phyloP scores from a whole-genome alignment of 2,797 vertebrate genomes.

The Phataginus tricuspis region DNA sequence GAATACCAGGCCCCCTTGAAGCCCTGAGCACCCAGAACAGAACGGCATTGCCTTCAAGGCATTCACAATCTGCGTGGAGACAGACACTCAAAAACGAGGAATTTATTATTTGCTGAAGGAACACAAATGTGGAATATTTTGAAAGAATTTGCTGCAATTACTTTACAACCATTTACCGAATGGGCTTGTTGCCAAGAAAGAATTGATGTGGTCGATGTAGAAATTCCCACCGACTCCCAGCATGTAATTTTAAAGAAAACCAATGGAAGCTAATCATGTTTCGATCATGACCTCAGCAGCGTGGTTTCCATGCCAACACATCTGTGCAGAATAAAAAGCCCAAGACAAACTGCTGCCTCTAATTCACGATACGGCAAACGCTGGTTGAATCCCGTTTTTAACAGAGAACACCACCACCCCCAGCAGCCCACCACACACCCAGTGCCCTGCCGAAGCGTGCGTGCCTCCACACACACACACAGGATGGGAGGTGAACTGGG shows the following conservation, averaged over 20 bases:
- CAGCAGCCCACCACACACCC: too few species aligned
- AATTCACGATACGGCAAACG: not conserved
- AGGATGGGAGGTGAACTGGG: not conserved
- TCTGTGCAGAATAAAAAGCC: conserved; percentile 28
- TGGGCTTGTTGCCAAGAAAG: not conserved
- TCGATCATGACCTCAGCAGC: not conserved
- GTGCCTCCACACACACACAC: fast-evolving
- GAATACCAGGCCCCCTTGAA: not conserved
- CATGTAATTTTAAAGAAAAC: conserved; percentile 45
- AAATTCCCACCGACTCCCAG: conserved; percentile 13
- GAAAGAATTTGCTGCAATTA: not conserved
- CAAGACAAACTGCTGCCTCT: not conserved
- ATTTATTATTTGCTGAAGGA: not conserved
- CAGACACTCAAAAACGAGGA: not conserved
- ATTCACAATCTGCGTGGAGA: not conserved
- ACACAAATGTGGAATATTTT: not conserved
- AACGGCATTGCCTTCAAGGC: not conserved
- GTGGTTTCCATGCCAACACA: conserved; percentile 54
- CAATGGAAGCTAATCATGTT: conserved; percentile 2
- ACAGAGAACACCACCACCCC: not conserved
- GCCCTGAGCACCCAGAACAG: not conserved
- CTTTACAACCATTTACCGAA: not conserved
- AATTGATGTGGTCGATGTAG: not conserved
- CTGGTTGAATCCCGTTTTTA: not conserved
- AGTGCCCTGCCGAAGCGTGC: fast-evolving